These are phyloP conservation scores for Eubucco bourcierii DNA, from an alignment of 2,113 vertebrate genomes.

Conservation along the genomic window DNA sequence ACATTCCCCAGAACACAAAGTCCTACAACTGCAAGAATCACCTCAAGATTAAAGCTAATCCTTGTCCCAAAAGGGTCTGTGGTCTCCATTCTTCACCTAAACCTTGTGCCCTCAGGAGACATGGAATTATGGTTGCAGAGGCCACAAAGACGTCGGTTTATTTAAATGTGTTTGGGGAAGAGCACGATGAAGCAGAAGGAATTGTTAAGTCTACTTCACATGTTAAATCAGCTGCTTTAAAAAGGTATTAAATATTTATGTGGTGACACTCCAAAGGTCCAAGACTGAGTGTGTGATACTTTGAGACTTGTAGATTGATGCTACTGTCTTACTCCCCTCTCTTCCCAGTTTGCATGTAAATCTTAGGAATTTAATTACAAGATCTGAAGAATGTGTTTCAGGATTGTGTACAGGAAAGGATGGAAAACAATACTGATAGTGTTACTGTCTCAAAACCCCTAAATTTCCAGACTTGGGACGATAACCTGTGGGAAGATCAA, in stretches of 20 bases:
- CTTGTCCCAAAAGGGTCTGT: slow-evolving; percentile 74
- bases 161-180: slow-evolving; percentile 50
- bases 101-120: slow-evolving; percentile 66
- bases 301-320: slow-evolving; percentile 34
- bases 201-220: slow-evolving; percentile 32
- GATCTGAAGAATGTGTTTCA: neutral
- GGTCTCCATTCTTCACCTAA: slow-evolving; percentile 76
- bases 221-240: slow-evolving; percentile 35
- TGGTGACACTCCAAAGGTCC: neutral
- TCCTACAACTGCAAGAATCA: slow-evolving; percentile 74
- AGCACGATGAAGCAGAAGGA: slow-evolving; percentile 42
- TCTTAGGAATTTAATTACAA: slow-evolving; percentile 30
- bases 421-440: neutral
- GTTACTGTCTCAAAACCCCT: neutral
- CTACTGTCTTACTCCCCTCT: neutral
- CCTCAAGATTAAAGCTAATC: slow-evolving; percentile 82
- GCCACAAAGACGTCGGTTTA: slow-evolving; percentile 61
- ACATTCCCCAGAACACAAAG: slow-evolving; percentile 57
- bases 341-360: neutral
- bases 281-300: neutral
- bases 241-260: slow-evolving; percentile 36
- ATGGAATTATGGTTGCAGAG: slow-evolving; percentile 56
- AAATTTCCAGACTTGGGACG: neutral
- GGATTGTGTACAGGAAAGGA: neutral
- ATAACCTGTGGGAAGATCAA: neutral